Evolutionary conservation across 2,797 vertebrate species (phyloP).

Genomic region (Trichosurus vulpecula): DNA sequence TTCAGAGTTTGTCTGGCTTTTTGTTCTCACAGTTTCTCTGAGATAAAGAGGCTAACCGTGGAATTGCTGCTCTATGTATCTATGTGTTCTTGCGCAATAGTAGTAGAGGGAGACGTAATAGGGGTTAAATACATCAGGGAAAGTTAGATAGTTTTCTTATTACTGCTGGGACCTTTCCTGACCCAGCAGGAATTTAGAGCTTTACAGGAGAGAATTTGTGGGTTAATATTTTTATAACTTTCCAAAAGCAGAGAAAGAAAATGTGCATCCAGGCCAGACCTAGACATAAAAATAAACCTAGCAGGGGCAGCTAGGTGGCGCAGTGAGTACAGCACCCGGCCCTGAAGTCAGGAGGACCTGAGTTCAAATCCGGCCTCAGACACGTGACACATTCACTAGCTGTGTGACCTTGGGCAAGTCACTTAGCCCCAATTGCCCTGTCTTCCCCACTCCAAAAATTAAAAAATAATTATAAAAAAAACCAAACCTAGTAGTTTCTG

Average conservation of each 20-base stretch:
- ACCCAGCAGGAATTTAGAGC: not conserved
- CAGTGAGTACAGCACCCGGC: too few species aligned
- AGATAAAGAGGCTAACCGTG: not conserved
- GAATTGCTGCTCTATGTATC: not conserved
- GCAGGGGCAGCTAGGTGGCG: too few species aligned
- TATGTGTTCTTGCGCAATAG: not conserved
- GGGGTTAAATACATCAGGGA: not conserved
- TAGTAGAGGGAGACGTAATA: not conserved
- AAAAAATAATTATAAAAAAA: too few species aligned
- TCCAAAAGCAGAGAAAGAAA: not conserved
- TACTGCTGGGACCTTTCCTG: not conserved
- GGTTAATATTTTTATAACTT: not conserved
- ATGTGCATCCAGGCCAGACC: not conserved
- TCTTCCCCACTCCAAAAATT: too few species aligned
- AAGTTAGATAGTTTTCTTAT: not conserved
- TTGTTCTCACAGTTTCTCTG: not conserved
- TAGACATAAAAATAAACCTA: not conserved
- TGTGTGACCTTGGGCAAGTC: too few species aligned
- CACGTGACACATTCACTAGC: too few species aligned
- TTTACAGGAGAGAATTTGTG: not conserved
- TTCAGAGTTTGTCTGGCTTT: not conserved
- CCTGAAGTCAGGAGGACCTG: too few species aligned
- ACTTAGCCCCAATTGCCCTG: too few species aligned
- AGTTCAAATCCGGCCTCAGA: too few species aligned
- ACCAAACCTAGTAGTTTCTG: not conserved